phyloP scores from a whole-genome alignment of 2,888 invertebrate species.

The Phorcus lineatus region DNA sequence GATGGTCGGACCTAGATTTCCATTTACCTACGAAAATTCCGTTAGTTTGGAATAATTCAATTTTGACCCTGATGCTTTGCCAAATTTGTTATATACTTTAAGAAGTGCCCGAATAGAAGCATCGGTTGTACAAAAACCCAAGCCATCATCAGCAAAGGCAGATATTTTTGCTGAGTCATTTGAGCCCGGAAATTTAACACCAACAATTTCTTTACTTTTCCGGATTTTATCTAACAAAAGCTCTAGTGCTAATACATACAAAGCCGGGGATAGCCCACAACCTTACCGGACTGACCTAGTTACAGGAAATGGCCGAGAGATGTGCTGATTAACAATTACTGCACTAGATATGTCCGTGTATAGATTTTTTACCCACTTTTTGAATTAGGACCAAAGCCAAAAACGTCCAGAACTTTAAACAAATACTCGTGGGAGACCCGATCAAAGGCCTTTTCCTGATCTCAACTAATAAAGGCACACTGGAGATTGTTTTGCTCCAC shows the following conservation, averaged over 20 bases:
- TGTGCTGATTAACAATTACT: slow-evolving; percentile 41
- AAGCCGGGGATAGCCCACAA: neutral
- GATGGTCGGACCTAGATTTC: slow-evolving; percentile 21
- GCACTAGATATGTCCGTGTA: slow-evolving; percentile 41
- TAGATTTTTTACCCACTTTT: slow-evolving; percentile 44
- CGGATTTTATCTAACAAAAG: slow-evolving; percentile 15
- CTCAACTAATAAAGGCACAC: slow-evolving; percentile 42
- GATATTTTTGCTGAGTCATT: slow-evolving; percentile 21
- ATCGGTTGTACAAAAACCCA: slow-evolving; percentile 1
- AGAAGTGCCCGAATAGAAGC: slow-evolving; percentile 1
- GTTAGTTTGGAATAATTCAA: slow-evolving; percentile 24
- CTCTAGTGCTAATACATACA: slow-evolving; percentile 24
- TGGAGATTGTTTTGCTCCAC: slow-evolving; percentile 38
- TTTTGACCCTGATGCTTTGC: slow-evolving; percentile 19
- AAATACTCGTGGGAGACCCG: slow-evolving; percentile 45
- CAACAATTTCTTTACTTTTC: neutral
- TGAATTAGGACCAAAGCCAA: slow-evolving; percentile 43
- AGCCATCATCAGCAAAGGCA: slow-evolving; percentile 29
- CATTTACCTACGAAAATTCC: slow-evolving; percentile 24
- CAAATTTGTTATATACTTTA: neutral
- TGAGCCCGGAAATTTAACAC: neutral
- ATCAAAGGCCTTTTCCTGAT: slow-evolving; percentile 53
- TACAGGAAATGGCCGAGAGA: slow-evolving; percentile 26
- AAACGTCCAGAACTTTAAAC: slow-evolving; percentile 37
- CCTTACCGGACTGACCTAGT: slow-evolving; percentile 8